Conservation (phyloP, 2,888 invertebrate genomes). For the Meta bourneti region DNA sequence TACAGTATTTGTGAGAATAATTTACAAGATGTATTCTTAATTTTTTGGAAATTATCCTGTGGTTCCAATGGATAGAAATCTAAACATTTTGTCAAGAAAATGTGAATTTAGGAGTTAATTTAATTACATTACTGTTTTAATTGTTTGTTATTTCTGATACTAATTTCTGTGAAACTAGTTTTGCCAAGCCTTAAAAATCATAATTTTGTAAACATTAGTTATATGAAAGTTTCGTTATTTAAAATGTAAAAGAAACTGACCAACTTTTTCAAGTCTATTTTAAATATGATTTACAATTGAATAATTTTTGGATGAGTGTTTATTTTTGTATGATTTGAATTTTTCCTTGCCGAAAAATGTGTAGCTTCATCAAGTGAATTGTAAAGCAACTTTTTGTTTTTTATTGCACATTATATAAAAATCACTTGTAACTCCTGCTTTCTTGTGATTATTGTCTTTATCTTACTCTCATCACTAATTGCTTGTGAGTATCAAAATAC, state of each 20-base stretch:
- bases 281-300: neutral
- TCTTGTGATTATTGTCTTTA: conserved; percentile 13
- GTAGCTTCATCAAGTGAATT: conserved; percentile 46
- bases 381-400: conserved; percentile 48
- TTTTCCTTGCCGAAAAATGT: conserved; percentile 11
- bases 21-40: neutral
- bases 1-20: neutral
- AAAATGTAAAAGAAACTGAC: too few species aligned
- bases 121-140: neutral
- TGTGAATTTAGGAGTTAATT: neutral
- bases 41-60: neutral
- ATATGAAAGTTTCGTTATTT: too few species aligned
- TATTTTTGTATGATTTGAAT: conserved; percentile 54
- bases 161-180: too few species aligned
- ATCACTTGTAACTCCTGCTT: conserved; percentile 48
- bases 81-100: neutral
- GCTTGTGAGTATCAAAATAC: too few species aligned
- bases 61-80: neutral
- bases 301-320: conserved; percentile 16
- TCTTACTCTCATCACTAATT: neutral
- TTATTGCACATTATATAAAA: conserved; percentile 61
- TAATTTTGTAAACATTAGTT: too few species aligned
- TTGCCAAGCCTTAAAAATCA: too few species aligned
- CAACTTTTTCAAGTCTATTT: too few species aligned
- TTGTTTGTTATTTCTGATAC: too few species aligned